Evolutionary conservation across 2,888 invertebrate genomes (phyloP), one percentile per base, ranked within the genome.

Genomic region (Smittia aterrima): DNA sequence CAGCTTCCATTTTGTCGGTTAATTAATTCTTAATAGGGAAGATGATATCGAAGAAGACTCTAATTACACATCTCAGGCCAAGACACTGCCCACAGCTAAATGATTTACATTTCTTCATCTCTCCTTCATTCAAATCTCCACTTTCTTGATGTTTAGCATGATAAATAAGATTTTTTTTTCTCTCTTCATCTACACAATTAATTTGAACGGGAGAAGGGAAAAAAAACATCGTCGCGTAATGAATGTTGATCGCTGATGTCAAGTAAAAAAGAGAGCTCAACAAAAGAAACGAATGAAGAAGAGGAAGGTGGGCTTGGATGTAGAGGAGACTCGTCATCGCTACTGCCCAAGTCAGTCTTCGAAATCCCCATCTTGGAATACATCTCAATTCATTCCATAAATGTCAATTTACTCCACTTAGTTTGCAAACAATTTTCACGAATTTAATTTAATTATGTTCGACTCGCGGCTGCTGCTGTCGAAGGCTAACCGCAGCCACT

Each of bases 71-170:
- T 68, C 24, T 47, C 68, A 16, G 41, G 24, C 20, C 64, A 71
- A 54, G 54, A 58, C 54, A 54, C 71, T 32, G 71, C 71, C 71
- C 71, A 71, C 71, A 71, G 71, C 71, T 54, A 71, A 71, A 71
- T 71, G 71, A 71, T 71, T 71, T 54, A 53, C 71, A 71, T 54
- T 32, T 71, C 47, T 70, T 54, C 54, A 32, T 32, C 20, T 32
- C 41, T 11, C n/a, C 20, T 58, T 22, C 58, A 13, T 58, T 47
- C 32, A 32, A 32, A 32, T 32, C 3, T 47, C 11, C 16, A 13
- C 11, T 47, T 47, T 47, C 47, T 47, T 3, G 47, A 13, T 16
- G n/a, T 47, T 47, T 16, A 47, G 47, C 47, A 16, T 47, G 32
- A 32, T 38, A 53, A 53, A 27, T 25, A 64, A 27, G 27, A 27